Evolutionary conservation across 2,888 invertebrate genomes (phyloP).

Genomic region (Pocota personata): DNA sequence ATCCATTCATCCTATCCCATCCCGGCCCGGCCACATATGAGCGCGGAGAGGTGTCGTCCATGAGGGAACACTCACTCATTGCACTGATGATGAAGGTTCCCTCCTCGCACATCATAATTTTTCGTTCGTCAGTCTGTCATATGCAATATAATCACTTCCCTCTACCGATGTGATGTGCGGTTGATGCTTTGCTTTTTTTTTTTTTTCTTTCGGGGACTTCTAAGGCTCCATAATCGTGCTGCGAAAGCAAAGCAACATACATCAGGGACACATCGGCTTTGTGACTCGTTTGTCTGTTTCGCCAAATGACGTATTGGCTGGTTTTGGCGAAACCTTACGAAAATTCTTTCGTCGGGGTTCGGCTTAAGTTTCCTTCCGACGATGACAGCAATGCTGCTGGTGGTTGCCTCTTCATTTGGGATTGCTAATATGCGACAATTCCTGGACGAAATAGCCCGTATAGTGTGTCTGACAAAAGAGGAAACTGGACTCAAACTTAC

Average conservation of each 20-base stretch:
- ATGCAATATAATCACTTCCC: conserved; percentile 56
- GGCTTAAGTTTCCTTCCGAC: conserved; percentile 68
- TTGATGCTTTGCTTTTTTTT: conserved; percentile 33
- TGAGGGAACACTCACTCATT: conserved; percentile 36
- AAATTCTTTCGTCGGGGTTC: conserved; percentile 79
- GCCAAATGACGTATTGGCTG: conserved; percentile 80
- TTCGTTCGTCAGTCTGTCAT: conserved; percentile 62
- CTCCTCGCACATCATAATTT: conserved; percentile 65
- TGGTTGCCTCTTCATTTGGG: conserved; percentile 24
- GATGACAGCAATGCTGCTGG: not conserved
- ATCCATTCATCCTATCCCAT: conserved; percentile 29
- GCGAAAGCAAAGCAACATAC: conserved; percentile 34
- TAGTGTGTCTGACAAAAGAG: conserved; percentile 3
- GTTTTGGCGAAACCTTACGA: conserved; percentile 80
- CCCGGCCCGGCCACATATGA: conserved; percentile 21
- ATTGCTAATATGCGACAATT: conserved; percentile 32
- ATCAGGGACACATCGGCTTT: conserved; percentile 21
- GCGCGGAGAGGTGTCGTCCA: conserved; percentile 46
- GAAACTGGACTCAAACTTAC: too few relatives aligned
- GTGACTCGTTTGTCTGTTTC: conserved; percentile 75
- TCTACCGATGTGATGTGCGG: conserved; percentile 26
- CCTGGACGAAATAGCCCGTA: not conserved
- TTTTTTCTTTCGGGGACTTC: conserved; percentile 35
- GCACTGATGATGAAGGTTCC: conserved; percentile 49
- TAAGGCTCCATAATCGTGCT: conserved; percentile 47